Evolutionary conservation across 2,888 invertebrate genomes (phyloP).

Genomic region (Subacronicta megacephala): DNA sequence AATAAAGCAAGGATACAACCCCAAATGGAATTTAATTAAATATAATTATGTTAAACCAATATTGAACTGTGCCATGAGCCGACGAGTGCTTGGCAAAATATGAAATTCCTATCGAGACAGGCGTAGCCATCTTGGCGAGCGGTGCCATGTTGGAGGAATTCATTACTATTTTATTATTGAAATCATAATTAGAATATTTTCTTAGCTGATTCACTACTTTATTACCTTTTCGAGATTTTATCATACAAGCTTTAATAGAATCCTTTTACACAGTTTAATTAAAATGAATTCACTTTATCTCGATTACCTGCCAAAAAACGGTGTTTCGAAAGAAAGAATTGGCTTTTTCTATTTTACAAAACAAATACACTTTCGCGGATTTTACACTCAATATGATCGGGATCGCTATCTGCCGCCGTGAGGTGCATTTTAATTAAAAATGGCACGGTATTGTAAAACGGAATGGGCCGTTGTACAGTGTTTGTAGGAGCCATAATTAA

Average conservation of each 20-base stretch:
- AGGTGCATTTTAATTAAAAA: slow-evolving; percentile 73
- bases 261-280: slow-evolving; percentile 1
- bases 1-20: slow-evolving; percentile 50
- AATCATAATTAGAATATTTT: slow-evolving; percentile 6
- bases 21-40: slow-evolving; percentile 72
- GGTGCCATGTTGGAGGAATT: slow-evolving; percentile 18
- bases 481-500: slow-evolving; percentile 71
- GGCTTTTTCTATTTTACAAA: slow-evolving; percentile 19
- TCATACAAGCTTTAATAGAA: background rate
- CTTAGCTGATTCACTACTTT: slow-evolving; percentile 1
- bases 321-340: background rate
- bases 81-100: slow-evolving; percentile 63
- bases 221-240: slow-evolving; percentile 2
- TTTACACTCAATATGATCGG: slow-evolving; percentile 29
- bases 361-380: slow-evolving; percentile 30
- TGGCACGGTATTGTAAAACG: slow-evolving; percentile 69
- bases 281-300: slow-evolving; percentile 4
- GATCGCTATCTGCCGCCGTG: slow-evolving; percentile 36
- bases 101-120: slow-evolving; percentile 61
- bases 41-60: slow-evolving; percentile 64
- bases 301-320: background rate
- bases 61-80: slow-evolving; percentile 41
- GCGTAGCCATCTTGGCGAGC: slow-evolving; percentile 22
- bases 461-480: slow-evolving; percentile 67
- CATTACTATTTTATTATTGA: slow-evolving; percentile 32